phyloP scores from a whole-genome alignment of 1,140 invertebrate genomes.

The Pseudomyrmex sp. region DNA sequence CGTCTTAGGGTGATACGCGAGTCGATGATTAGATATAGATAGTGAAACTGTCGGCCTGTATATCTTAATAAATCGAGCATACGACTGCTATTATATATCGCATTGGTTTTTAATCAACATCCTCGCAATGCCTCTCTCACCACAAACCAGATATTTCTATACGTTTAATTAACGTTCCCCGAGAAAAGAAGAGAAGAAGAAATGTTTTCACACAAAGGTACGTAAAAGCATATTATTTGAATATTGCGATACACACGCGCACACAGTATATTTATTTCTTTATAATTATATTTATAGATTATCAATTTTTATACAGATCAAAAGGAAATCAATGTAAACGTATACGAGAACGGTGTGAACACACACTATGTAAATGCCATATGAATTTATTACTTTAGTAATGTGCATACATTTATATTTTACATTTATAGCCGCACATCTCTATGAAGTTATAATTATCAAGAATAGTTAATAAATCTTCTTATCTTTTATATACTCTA shows the following conservation, averaged over 20 bases:
- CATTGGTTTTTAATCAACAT: conserved; percentile 40
- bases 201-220: conserved; percentile 11
- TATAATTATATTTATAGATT: conserved; percentile 13
- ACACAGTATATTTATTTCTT: neutral
- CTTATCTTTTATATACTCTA: neutral
- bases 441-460: conserved; percentile 9
- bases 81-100: conserved; percentile 68
- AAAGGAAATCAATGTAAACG: neutral
- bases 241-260: neutral
- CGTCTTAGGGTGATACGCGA: conserved; percentile 5
- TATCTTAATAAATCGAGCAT: conserved; percentile 75
- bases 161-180: neutral
- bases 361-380: neutral
- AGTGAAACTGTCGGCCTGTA: conserved; percentile 71
- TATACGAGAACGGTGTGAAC: neutral
- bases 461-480: neutral
- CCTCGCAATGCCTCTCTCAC: neutral
- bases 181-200: neutral
- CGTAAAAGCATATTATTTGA: conserved; percentile 9
- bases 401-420: conserved; percentile 20
- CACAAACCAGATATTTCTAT: no score
- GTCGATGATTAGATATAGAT: conserved; percentile 61
- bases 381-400: conserved; percentile 3
- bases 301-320: neutral
- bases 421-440: conserved; percentile 3